Conservation (phyloP, 2,113 vertebrate species). For the Origma solitaria region DNA sequence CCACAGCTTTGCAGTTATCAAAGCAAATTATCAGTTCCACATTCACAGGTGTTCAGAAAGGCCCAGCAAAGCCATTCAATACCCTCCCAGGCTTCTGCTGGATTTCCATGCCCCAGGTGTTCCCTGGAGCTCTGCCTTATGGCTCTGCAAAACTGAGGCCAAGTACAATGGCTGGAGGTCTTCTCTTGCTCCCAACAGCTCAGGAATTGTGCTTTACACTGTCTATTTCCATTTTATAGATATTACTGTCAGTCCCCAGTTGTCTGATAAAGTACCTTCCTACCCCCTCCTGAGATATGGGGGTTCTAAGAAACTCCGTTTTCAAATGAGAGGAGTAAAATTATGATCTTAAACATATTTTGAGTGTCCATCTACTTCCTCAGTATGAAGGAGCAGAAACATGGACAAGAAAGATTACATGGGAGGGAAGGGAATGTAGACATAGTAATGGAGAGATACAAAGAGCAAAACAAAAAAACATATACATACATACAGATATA, state of each 20-base stretch:
- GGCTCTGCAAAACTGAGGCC: not conserved
- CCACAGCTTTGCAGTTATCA: not conserved
- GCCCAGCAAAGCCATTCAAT: not conserved
- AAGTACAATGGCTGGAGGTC: not conserved
- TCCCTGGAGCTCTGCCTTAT: not conserved
- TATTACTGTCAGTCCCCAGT: not conserved
- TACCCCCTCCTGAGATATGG: too few relatives aligned
- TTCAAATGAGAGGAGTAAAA: not conserved
- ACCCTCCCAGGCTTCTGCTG: not conserved
- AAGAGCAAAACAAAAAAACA: not conserved
- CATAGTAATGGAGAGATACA: not conserved
- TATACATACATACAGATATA: not conserved
- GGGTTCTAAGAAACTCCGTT: not conserved
- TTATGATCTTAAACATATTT: not conserved
- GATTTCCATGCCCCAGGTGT: not conserved
- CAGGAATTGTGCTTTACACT: not conserved
- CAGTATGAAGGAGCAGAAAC: not conserved
- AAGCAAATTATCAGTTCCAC: not conserved
- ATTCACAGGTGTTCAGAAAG: not conserved
- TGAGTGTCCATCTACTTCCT: not conserved
- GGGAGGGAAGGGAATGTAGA: not conserved
- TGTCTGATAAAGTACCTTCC: not conserved
- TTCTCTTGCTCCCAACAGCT: not conserved
- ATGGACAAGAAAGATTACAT: not conserved
- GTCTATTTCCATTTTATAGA: not conserved